These are phyloP conservation scores for Xestoiulus laeticollis DNA, from an alignment of 2,888 invertebrate species.

Conservation along the genomic window DNA sequence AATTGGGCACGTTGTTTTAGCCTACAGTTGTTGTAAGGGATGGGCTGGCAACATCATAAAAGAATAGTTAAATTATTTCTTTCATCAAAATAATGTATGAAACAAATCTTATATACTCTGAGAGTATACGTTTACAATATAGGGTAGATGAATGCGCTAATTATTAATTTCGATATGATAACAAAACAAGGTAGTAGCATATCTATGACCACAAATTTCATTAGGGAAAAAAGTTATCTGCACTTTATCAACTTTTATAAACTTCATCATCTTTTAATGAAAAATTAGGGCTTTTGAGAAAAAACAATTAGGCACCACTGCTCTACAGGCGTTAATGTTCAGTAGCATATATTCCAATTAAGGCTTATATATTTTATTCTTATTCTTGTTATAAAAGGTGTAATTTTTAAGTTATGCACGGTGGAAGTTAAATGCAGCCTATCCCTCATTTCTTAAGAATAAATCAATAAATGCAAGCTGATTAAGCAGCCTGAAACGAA, in stretches of 20 bases:
- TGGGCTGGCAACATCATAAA: too few species aligned
- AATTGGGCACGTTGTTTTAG: neutral
- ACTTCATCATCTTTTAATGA: too few species aligned
- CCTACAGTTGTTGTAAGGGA: neutral
- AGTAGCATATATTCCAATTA: neutral
- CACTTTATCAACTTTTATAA: too few species aligned
- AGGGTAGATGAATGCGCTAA: neutral
- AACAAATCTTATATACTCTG: neutral
- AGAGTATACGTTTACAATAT: neutral
- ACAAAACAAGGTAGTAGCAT: too few species aligned
- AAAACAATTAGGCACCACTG: too few species aligned
- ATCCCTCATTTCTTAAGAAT: neutral
- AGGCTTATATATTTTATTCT: neutral
- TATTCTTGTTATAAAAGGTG: neutral
- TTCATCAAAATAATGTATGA: neutral
- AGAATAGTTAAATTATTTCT: too few species aligned
- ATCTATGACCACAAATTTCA: too few species aligned
- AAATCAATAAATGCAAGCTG: neutral
- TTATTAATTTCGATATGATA: too few species aligned
- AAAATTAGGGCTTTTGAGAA: too few species aligned
- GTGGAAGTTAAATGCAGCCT: neutral
- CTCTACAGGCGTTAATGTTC: too few species aligned
- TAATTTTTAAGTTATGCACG: neutral
- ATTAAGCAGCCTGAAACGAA: conserved; percentile 5
- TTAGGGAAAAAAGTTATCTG: too few species aligned